Conservation (phyloP, 2,888 invertebrate genomes). For the Isoperla grammatica region DNA sequence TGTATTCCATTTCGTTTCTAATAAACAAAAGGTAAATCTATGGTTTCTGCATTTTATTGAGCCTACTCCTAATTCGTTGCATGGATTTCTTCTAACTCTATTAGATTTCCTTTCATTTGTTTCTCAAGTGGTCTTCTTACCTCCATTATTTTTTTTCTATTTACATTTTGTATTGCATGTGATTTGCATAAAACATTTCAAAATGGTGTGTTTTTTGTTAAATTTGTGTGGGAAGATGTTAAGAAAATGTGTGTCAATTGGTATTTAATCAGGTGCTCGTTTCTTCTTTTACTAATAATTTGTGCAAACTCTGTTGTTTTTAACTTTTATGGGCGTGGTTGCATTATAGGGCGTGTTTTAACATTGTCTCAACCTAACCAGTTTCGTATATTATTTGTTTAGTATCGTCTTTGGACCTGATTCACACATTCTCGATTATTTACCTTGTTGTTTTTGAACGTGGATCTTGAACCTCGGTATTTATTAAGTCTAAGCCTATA, state of each 20-base stretch:
- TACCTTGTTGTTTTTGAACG: no score
- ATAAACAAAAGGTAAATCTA: no score
- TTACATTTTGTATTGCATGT: neutral
- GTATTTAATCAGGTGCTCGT: neutral
- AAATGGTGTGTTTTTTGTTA: neutral
- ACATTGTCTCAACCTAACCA: no score
- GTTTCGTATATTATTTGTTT: no score
- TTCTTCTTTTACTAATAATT: neutral
- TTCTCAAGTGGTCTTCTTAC: slow-evolving; percentile 2
- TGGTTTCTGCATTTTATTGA: neutral
- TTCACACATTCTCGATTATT: no score
- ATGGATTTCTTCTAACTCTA: slow-evolving; percentile 1
- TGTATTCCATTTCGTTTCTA: slow-evolving; percentile 1
- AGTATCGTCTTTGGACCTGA: no score
- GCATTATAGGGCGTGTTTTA: no score
- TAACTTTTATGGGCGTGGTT: neutral
- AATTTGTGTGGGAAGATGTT: neutral
- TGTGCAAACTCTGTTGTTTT: neutral
- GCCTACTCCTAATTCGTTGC: slow-evolving; percentile 10
- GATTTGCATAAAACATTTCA: neutral
- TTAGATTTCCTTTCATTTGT: slow-evolving; percentile 5
- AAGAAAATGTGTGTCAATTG: neutral
- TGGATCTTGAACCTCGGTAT: no score
- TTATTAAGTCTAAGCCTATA: no score
- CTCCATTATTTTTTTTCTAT: slow-evolving; percentile 7